phyloP scores from a whole-genome alignment of 2,888 invertebrate species.

The Ypsolopha sequella region DNA sequence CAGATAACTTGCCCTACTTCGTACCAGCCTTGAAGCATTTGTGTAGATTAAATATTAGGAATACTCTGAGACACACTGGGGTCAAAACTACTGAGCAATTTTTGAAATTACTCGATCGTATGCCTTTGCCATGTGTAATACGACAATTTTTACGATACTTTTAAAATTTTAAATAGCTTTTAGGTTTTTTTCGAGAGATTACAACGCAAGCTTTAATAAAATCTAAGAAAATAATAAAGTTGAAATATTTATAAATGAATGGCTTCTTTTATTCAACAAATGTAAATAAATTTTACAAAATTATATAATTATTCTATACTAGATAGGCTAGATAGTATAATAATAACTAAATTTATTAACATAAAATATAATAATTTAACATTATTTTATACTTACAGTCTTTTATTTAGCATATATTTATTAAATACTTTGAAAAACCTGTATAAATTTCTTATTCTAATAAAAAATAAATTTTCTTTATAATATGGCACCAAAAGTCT shows the following conservation, averaged over 20 bases:
- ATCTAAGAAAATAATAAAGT: not conserved
- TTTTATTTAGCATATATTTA: not conserved
- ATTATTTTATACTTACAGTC: not conserved
- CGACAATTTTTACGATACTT: conserved; percentile 40
- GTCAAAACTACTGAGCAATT: conserved; percentile 31
- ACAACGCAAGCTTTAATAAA: not conserved
- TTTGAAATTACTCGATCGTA: conserved; percentile 24
- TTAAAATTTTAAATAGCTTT: conserved; percentile 9
- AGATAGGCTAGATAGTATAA: too few relatives aligned
- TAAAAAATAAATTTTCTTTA: too few relatives aligned
- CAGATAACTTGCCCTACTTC: conserved; percentile 22
- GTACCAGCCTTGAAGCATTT: conserved; percentile 45
- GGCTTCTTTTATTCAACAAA: not conserved
- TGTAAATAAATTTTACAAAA: too few relatives aligned
- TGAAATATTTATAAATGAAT: not conserved
- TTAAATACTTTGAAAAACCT: not conserved
- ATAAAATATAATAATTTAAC: not conserved
- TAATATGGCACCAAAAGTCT: too few relatives aligned
- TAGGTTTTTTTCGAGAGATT: conserved; percentile 2
- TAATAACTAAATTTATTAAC: not conserved
- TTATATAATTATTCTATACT: too few relatives aligned
- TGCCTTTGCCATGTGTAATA: conserved; percentile 35
- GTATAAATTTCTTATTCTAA: too few relatives aligned
- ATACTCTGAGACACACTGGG: conserved; percentile 20
- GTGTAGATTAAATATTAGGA: conserved; percentile 36